phyloP scores from a whole-genome alignment of 2,888 invertebrate species.

The Bellardia pandia region DNA sequence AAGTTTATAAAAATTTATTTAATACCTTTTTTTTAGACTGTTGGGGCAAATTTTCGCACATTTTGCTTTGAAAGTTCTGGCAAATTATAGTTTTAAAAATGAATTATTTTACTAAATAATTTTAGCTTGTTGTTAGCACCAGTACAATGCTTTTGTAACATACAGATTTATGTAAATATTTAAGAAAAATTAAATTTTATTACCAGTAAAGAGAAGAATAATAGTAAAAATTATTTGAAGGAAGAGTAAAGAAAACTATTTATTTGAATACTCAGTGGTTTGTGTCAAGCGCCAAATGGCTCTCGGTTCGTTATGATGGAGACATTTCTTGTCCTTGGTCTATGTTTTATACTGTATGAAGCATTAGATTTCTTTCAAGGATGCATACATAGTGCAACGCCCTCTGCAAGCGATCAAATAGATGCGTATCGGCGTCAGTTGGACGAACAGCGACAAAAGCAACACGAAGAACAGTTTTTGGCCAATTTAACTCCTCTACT shows the following conservation, averaged over 20 bases:
- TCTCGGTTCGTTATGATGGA: constrained; percentile 85
- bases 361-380: constrained; percentile 88
- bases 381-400: constrained; percentile 83
- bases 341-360: constrained; percentile 88
- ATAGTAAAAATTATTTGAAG: background rate
- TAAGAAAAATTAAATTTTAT: background rate
- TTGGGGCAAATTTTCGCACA: constrained; percentile 75
- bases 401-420: constrained; percentile 82
- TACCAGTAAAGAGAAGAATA: background rate
- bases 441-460: constrained; percentile 83
- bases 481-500: constrained; percentile 81
- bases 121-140: constrained; percentile 63
- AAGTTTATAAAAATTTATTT: constrained; percentile 8
- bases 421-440: constrained; percentile 83
- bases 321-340: constrained; percentile 88
- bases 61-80: constrained; percentile 68
- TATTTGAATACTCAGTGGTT: constrained; percentile 54
- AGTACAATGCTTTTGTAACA: constrained; percentile 48
- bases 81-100: constrained; percentile 50
- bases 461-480: constrained; percentile 82
- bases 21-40: constrained; percentile 17
- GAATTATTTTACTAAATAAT: constrained; percentile 7
- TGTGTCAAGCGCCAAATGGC: constrained; percentile 78
- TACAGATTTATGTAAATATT: constrained; percentile 24
- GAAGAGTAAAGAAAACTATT: constrained; percentile 21